Evolutionary conservation across 2,888 invertebrate genomes (phyloP), one percentile per base, ranked within the genome.

Genomic region (Ischnus inquisitorius): DNA sequence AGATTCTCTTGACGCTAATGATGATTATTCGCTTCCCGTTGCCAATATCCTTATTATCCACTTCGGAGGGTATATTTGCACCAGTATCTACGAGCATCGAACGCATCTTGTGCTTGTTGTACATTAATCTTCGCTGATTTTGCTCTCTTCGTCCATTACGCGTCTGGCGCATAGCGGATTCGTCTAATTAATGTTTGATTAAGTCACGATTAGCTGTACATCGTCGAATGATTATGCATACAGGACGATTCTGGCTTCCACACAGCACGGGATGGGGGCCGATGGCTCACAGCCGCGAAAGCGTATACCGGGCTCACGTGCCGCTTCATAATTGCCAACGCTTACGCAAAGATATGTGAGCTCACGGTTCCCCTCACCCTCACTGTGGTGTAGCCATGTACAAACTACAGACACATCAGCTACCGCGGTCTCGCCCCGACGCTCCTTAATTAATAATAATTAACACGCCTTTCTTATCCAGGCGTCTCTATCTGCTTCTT

Each of bases 11-110:
- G 39, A 51, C 28, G 74, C 41, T 88, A 89, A 90, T 87, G 88
- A 87, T 90, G 87, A 90, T 90, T 89, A 90, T 88, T 86, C 85
- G 86, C 88, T 90, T 90, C 90, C 90, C 88, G 90, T 88, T 90
- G 86, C 86, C 90, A 89, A 90, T 90, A 90, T 89, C 89, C 89
- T 89, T 89, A 90, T 90, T 90, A 90, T 87, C 84, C 85, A 83
- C 88, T 72, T n/a, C n/a, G 48, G 4, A 48, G 48, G 12, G 48
- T 48, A 19, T 19, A 19, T 19, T 12, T 14, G 28, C 28, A 34
- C 34, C 34, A 19, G 2, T 19, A n/a, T 64, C 10, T 16, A 10
- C 12, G 2, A 41, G 39, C 39, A 12, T n/a, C 10, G 34, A 64
- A 64, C 39, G 64, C 2, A 64, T 39, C 19, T 34, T 39, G 64